phyloP scores from a whole-genome alignment of 2,113 vertebrate genomes.

The Ictalurus furcatus region DNA sequence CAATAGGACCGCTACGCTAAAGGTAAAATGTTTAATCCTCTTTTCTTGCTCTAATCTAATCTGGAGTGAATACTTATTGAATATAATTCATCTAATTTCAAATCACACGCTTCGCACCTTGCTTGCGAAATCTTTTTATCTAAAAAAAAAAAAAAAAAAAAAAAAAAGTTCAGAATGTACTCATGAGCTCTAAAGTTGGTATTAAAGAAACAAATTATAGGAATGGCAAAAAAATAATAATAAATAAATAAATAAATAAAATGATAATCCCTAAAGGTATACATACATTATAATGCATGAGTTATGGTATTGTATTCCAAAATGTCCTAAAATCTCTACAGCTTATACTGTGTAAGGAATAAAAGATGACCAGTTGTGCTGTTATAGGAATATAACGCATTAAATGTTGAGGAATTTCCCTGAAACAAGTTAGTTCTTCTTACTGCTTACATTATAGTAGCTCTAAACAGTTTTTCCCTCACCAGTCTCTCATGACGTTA shows the following conservation, averaged over 20 bases:
- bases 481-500: not conserved
- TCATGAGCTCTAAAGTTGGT: not conserved
- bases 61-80: not conserved
- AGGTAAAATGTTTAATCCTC: not conserved
- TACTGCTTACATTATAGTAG: not conserved
- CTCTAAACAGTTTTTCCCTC: not conserved
- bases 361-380: not conserved
- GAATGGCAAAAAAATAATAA: not conserved
- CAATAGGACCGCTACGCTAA: not conserved
- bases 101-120: not conserved
- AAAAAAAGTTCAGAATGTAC: not conserved
- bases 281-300: not conserved
- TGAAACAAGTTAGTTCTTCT: not conserved
- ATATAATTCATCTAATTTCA: not conserved
- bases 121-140: not conserved
- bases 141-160: not conserved
- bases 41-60: not conserved
- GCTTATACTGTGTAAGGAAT: not conserved
- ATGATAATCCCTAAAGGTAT: not conserved
- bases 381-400: not conserved
- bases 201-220: not conserved
- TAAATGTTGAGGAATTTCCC: not conserved
- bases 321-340: not conserved
- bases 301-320: not conserved
- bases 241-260: not conserved